Percentiles rank a stretch among this genome's conserved stretches.
These are phyloP conservation scores for Macrosoma leucophasiata DNA, from an alignment of 2,888 invertebrate species.

Conservation along the genomic window DNA sequence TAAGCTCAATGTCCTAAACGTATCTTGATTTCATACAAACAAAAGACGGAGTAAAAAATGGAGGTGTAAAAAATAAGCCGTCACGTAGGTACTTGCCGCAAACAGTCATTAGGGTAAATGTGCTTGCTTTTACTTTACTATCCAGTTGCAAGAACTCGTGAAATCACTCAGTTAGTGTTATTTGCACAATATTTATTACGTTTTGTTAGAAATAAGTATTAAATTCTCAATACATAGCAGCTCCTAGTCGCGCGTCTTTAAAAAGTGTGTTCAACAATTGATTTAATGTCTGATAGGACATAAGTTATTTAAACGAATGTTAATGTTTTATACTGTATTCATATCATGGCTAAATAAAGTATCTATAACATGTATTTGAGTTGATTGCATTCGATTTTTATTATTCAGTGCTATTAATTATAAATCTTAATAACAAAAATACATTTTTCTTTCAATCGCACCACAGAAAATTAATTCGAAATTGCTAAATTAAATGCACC, in stretches of 20 bases:
- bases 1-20: too few relatives aligned
- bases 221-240: too few relatives aligned
- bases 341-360: background rate
- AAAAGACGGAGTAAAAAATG: conserved; percentile 1
- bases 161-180: conserved; percentile 10
- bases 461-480: too few relatives aligned
- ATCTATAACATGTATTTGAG: too few relatives aligned
- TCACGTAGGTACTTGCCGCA: conserved; percentile 12
- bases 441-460: conserved; percentile 1
- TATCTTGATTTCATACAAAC: too few relatives aligned
- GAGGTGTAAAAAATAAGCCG: conserved; percentile 23
- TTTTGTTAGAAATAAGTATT: too few relatives aligned
- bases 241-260: too few relatives aligned
- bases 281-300: too few relatives aligned
- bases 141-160: conserved; percentile 22
- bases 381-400: too few relatives aligned
- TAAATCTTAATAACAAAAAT: background rate
- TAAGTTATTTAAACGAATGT: background rate
- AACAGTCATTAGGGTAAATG: conserved; percentile 6
- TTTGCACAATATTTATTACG: conserved; percentile 14
- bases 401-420: background rate
- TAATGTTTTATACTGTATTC: background rate
- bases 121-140: conserved; percentile 27
- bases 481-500: too few relatives aligned
- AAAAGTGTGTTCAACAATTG: too few relatives aligned